Evolutionary conservation across 1,140 invertebrate genomes (phyloP).

Genomic region (Temnothorax longispinosus): DNA sequence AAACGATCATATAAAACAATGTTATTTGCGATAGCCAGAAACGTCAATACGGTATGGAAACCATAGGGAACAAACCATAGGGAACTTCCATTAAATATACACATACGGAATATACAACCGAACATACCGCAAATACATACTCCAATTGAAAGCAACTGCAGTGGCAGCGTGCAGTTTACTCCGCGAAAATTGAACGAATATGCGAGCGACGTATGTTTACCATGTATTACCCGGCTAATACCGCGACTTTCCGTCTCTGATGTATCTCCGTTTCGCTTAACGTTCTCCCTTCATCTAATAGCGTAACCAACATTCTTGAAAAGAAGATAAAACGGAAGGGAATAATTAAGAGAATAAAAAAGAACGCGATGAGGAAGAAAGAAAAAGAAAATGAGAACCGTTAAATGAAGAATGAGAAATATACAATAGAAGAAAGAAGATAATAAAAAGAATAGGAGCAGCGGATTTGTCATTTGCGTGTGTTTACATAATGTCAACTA

Average conservation of each 20-base stretch:
- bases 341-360: neutral
- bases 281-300: neutral
- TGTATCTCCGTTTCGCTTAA: constrained; percentile 22
- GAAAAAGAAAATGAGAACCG: neutral
- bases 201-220: constrained; percentile 29
- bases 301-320: neutral
- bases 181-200: constrained; percentile 40
- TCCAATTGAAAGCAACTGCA: constrained; percentile 21
- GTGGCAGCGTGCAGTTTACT: constrained; percentile 19
- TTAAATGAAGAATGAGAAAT: neutral
- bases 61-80: neutral
- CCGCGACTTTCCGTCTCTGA: neutral
- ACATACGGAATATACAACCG: constrained; percentile 25
- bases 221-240: constrained; percentile 12
- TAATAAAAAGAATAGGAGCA: neutral
- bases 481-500: neutral
- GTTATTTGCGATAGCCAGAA: constrained; percentile 24
- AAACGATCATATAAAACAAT: constrained; percentile 39
- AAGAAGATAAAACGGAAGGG: neutral
- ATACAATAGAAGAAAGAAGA: neutral
- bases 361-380: neutral
- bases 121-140: constrained; percentile 44
- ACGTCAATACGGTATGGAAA: constrained; percentile 34
- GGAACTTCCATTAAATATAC: constrained; percentile 44
- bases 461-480: neutral